A percentile compares a stretch with the other conserved stretches of the same genome.
These are phyloP conservation scores for Crossoptilon crossoptilon DNA, from an alignment of 2,797 vertebrate genomes.

Conservation along the genomic window DNA sequence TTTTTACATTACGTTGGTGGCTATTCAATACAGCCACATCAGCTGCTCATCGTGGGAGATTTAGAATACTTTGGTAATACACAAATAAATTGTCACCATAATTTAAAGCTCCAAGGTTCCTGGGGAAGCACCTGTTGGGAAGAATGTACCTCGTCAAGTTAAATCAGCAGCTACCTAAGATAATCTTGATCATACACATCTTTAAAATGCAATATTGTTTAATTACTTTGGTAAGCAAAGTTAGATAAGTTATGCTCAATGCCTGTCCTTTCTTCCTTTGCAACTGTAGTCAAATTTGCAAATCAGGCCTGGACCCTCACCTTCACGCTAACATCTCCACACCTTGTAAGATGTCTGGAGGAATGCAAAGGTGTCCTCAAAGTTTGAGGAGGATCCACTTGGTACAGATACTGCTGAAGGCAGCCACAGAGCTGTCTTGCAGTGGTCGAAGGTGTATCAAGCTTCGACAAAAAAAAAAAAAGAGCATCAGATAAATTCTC, in stretches of 20 bases:
- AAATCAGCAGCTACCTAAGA: constrained; percentile 1
- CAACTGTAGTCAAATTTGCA: neutral
- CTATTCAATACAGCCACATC: constrained; percentile 54
- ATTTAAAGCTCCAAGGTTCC: constrained; percentile 11
- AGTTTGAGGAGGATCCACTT: constrained; percentile 21
- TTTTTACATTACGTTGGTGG: constrained; percentile 65
- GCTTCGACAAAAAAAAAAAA: constrained; percentile 9
- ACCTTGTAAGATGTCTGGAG: constrained; percentile 38
- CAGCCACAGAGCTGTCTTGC: constrained; percentile 60
- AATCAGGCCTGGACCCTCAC: constrained; percentile 30
- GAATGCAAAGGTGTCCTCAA: constrained; percentile 42
- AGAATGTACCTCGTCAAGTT: neutral
- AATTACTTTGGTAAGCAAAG: constrained; percentile 7
- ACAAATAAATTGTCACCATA: neutral
- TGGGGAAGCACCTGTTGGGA: constrained; percentile 50
- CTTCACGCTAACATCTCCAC: constrained; percentile 40
- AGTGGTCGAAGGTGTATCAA: constrained; percentile 35
- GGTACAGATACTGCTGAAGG: constrained; percentile 33
- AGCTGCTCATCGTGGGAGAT: constrained; percentile 65
- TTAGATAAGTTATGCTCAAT: neutral
- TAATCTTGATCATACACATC: neutral
- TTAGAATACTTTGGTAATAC: constrained; percentile 25
- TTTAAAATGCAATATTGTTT: neutral
- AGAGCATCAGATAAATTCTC: constrained; percentile 28
- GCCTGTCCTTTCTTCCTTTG: neutral